Conservation (phyloP, 2,113 vertebrate genomes). For the Campylomormyrus numenius region DNA sequence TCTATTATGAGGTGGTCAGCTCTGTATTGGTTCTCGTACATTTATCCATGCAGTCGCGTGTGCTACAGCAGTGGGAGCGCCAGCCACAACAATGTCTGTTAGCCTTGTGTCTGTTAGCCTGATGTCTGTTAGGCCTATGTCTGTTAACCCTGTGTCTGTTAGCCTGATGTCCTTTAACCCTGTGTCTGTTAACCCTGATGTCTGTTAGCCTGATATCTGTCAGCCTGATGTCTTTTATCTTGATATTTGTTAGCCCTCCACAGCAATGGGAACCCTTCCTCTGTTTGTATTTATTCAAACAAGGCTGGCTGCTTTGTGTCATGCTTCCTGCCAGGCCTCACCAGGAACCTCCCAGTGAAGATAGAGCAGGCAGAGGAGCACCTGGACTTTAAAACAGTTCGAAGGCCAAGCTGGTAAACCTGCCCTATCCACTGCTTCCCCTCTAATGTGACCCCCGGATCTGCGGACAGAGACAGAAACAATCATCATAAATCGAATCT, state of each 20-base stretch:
- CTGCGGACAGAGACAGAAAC: slow-evolving; percentile 43
- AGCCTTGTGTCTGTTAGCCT: neutral
- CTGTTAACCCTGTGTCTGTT: neutral
- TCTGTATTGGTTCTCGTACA: slow-evolving; percentile 24
- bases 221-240: neutral
- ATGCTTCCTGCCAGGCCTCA: neutral
- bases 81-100: neutral
- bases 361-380: neutral
- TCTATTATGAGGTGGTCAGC: slow-evolving; percentile 38
- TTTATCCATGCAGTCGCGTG: slow-evolving; percentile 31
- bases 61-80: neutral
- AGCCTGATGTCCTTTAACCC: neutral
- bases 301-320: neutral
- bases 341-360: neutral
- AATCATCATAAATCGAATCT: slow-evolving; percentile 66
- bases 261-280: neutral
- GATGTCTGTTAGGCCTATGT: neutral
- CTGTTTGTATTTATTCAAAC: neutral
- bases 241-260: neutral
- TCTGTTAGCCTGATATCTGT: neutral
- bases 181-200: too few species aligned
- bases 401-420: neutral
- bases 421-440: neutral
- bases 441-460: slow-evolving; percentile 18
- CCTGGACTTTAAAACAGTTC: neutral